Conservation (phyloP, 2,797 vertebrate species). For the Sebastes steindachneri region DNA sequence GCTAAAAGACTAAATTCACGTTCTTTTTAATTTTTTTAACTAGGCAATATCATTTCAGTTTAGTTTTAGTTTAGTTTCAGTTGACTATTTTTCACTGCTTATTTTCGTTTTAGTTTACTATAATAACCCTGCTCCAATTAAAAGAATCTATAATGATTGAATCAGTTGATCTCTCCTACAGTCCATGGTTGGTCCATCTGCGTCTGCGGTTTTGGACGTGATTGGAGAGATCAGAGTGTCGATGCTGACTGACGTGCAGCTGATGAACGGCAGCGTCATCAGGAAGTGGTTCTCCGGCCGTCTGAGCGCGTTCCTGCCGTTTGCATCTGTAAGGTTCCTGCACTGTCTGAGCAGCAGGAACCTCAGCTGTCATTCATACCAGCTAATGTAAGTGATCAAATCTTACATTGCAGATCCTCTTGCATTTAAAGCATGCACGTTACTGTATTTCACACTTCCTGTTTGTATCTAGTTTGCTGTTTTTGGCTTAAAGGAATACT, state of each 20-base stretch:
- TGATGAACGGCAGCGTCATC: conserved; percentile 56
- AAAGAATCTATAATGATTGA: not conserved
- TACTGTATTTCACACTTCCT: not conserved
- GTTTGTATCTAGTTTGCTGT: not conserved
- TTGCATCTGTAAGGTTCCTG: conserved; percentile 65
- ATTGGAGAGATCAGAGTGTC: conserved; percentile 72
- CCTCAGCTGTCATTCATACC: conserved; percentile 79
- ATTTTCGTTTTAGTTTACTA: not conserved
- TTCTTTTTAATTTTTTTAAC: no score
- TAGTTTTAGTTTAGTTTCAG: not conserved
- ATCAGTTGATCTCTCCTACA: conserved; percentile 32
- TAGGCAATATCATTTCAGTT: no score
- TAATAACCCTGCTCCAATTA: not conserved
- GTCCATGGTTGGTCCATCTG: conserved; percentile 45
- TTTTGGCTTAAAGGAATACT: not conserved
- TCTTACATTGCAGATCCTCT: not conserved
- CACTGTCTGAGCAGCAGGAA: conserved; percentile 70
- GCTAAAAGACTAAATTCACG: no score
- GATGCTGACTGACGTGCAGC: conserved; percentile 62
- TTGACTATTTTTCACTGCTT: no score
- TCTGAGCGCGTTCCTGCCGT: conserved; percentile 65
- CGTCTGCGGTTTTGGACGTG: conserved; percentile 66
- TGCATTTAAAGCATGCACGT: not conserved
- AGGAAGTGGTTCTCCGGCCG: conserved; percentile 64
- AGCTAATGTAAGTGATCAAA: conserved; percentile 70